Conservation (phyloP, 2,113 vertebrate genomes). For the Strix aluco region DNA sequence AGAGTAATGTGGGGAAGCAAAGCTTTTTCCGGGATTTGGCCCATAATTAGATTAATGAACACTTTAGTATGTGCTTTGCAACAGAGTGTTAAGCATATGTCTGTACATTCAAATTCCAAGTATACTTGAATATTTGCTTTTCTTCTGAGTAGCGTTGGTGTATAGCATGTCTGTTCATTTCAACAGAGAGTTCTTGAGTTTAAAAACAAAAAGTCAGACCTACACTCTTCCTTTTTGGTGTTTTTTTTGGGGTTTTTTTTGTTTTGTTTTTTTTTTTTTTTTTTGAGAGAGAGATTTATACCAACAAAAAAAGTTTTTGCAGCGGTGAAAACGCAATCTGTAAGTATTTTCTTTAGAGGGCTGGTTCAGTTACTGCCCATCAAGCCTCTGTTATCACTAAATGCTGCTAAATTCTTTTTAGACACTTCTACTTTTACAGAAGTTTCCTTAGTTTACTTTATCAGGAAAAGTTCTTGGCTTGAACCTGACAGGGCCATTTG, state of each 20-base stretch:
- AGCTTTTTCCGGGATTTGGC: background rate
- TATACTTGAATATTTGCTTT: background rate
- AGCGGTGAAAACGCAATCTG: background rate
- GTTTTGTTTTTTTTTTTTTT: too few species aligned
- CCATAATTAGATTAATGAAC: background rate
- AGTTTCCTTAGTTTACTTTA: background rate
- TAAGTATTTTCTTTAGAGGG: background rate
- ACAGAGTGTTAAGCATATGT: background rate
- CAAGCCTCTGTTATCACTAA: background rate
- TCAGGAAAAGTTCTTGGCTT: constrained; percentile 42
- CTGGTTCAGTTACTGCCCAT: background rate
- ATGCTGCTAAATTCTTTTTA: constrained; percentile 15
- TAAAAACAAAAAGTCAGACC: background rate
- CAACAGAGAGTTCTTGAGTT: background rate
- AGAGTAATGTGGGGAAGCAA: background rate
- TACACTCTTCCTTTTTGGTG: background rate
- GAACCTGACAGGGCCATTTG: constrained; percentile 28
- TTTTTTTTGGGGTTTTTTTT: too few species aligned
- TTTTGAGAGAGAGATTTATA: too few species aligned
- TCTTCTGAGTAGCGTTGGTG: background rate
- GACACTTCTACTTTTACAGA: background rate
- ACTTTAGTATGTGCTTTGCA: background rate
- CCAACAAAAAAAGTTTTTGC: background rate
- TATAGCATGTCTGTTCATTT: background rate
- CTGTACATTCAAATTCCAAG: background rate